Percentiles rank a stretch among this genome's conserved stretches.
These are phyloP conservation scores for Lophotis ruficrista DNA, from an alignment of 2,113 vertebrate species.

Conservation along the genomic window DNA sequence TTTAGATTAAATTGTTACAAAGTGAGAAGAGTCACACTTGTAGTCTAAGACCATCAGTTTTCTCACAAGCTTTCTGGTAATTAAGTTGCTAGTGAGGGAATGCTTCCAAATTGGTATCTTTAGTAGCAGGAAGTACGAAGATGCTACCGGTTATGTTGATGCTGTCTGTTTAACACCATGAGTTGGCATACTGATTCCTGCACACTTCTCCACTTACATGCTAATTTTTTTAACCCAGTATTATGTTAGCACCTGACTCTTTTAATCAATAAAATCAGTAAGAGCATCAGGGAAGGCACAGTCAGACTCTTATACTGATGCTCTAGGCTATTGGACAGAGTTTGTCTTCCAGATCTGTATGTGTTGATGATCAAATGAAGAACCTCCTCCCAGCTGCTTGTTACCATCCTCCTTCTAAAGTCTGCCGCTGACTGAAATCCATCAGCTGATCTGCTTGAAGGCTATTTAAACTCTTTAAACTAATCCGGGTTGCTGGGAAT, in stretches of 20 bases:
- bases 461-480: background rate
- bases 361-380: background rate
- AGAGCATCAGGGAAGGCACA: background rate
- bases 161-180: background rate
- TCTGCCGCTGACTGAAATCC: background rate
- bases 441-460: conserved; percentile 1
- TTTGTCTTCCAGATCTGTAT: background rate
- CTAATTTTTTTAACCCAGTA: fast-evolving
- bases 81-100: background rate
- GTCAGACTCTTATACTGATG: background rate
- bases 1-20: background rate
- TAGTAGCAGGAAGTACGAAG: background rate
- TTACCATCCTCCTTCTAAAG: background rate
- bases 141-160: background rate
- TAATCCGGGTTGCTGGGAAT: background rate
- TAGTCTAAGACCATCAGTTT: background rate
- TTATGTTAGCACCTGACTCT: background rate
- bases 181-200: background rate
- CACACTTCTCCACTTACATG: fast-evolving
- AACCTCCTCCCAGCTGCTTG: conserved; percentile 3
- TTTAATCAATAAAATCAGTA: background rate
- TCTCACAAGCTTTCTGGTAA: background rate
- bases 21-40: background rate
- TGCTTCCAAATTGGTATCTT: background rate
- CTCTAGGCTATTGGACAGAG: conserved; percentile 15